Base-by-base conservation (phyloP, 2,888 invertebrate genomes). In the Urechis unicinctus region DNA sequence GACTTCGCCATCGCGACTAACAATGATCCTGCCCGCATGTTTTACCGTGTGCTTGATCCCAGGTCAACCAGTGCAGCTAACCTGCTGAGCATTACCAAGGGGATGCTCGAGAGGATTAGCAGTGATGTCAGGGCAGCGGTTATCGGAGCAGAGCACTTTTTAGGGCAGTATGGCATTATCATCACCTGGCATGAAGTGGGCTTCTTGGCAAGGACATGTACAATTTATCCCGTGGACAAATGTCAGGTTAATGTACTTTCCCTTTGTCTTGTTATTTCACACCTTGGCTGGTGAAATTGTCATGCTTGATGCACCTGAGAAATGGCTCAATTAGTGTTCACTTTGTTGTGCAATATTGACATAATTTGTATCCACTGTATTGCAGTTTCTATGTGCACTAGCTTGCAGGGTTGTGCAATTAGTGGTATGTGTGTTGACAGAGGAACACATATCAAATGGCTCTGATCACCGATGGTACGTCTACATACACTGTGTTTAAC, bases 361-460 rank as follows among this genome's bases (percentile, higher is more conserved):
- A n/a, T n/a, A n/a, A n/a, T n/a, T n/a, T n/a, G n/a, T n/a, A n/a
- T n/a, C n/a, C n/a, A n/a, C n/a, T n/a, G n/a, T n/a, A n/a, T n/a
- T n/a, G n/a, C n/a, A n/a, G n/a, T n/a, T n/a, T n/a, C n/a, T n/a
- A n/a, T n/a, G n/a, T n/a, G n/a, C n/a, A n/a, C n/a, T n/a, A n/a
- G n/a, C n/a, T n/a, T n/a, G n/a, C n/a, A n/a, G n/a, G n/a, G n/a
- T n/a, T 36, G 36, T 36, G 17, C 36, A 36, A 36, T 36, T 17
- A 36, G 17, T 36, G 17, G 9, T 36, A 36, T 36, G 36, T 13
- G 9, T 36, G 4, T 25, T 26, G 24, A 21, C 47, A 53, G 53
- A 6, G 53, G 3, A 53, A 53, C 47, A 49, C 53, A 29, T 53
- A 51, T 42, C 53, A 53, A 50, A 24, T 48, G 6, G 53, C 31